phyloP scores from a whole-genome alignment of 2,113 vertebrate species.

The Theristicus caerulescens region DNA sequence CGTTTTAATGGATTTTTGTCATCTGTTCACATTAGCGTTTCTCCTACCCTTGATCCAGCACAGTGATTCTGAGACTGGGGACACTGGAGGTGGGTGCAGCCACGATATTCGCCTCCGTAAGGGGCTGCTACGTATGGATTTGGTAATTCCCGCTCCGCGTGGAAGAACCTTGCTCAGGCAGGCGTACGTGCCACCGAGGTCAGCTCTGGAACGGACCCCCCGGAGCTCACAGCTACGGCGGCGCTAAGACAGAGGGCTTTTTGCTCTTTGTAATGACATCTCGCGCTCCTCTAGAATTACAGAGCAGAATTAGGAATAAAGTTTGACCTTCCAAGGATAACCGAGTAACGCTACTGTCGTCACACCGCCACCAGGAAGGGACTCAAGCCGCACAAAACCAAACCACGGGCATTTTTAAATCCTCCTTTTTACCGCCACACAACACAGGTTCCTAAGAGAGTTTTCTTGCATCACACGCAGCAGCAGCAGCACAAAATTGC shows the following conservation, averaged over 20 bases:
- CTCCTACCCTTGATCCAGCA: neutral
- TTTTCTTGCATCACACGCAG: neutral
- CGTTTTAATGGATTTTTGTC: neutral
- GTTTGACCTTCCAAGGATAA: neutral
- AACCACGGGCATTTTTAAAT: accelerated
- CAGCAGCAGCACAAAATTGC: accelerated
- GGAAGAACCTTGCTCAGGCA: neutral
- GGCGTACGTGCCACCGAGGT: accelerated
- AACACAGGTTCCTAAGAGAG: accelerated
- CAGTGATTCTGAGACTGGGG: accelerated
- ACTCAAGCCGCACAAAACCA: neutral
- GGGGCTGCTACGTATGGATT: accelerated
- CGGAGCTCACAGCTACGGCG: neutral
- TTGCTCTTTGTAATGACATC: neutral
- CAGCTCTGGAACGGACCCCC: neutral
- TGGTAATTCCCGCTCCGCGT: accelerated
- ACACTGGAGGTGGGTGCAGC: accelerated
- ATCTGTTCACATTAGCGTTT: neutral
- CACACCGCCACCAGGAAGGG: accelerated
- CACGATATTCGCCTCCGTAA: accelerated
- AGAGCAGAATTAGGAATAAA: neutral
- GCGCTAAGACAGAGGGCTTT: neutral
- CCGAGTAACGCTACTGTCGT: accelerated
- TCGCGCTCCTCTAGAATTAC: accelerated
- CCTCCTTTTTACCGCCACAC: no score